Evolutionary conservation across 2,888 invertebrate genomes (phyloP), one percentile per base, ranked within the genome.

Genomic region (Parthenolecanium corni): DNA sequence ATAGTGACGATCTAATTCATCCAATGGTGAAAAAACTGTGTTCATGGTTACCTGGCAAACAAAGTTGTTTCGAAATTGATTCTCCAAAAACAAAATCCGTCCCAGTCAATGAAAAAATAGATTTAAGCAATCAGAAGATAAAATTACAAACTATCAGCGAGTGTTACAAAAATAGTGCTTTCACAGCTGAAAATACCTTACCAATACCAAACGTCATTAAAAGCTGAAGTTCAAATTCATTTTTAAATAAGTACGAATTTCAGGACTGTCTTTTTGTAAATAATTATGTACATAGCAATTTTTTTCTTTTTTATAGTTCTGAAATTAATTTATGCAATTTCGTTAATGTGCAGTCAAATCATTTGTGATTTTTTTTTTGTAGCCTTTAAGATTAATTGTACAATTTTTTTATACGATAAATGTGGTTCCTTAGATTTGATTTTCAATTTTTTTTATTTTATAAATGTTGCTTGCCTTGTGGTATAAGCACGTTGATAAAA

Each of bases 1-100:
- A 83, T 71, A 83, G 84, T 69, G 79, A 81, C 66, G 82, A 82
- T 66, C 74, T 84, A 46, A 74, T 84, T 47, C 84, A 85, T 73
- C 84, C 84, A 0, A 67, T 79, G 38, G 79, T 82, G 1, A 80
- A 80, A 62, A 76, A 76, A 67, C 73, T 74, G 65, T 78, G 81
- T 62, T 80, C 82, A 0, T 47, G 64, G 44, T 38, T 53, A 11
- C 52, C 51, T 2, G 53, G 53, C 0, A 66, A 66, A 36, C 64
- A 63, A 51, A 56, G 65, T 25, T 68, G 66, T 53, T 69, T 40
- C 42, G 63, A 63, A 20, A 21, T 6, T 16, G 46, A 57, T n/a
- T 57, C 57, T 9, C 25, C 61, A 11, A 61, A 36, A 40, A 18
- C 40, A 14, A 61, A 61, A 47, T 25, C 21, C 16, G 47, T 61